These are phyloP conservation scores for Salminus brasiliensis DNA, from an alignment of 2,113 vertebrate genomes.

Conservation along the genomic window DNA sequence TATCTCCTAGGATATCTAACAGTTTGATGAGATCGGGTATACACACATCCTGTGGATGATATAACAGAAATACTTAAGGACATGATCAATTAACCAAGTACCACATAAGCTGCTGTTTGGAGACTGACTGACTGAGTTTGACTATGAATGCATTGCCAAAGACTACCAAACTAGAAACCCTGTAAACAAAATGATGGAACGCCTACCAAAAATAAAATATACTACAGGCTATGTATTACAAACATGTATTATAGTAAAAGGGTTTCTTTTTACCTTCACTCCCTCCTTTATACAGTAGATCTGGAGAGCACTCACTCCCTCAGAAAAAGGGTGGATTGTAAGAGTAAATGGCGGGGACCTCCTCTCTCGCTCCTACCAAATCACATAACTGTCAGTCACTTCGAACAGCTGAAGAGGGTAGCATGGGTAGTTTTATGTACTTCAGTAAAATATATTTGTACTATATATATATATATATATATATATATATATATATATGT, in stretches of 20 bases:
- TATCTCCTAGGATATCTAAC: conserved; percentile 95
- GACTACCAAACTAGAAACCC: neutral
- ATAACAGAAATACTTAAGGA: neutral
- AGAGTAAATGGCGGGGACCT: conserved; percentile 95
- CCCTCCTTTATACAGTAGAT: conserved; percentile 99
- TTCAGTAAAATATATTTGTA: neutral
- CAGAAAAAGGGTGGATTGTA: conserved; percentile 95
- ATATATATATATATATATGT: too few relatives aligned
- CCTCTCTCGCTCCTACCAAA: conserved; percentile 90
- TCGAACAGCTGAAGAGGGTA: neutral
- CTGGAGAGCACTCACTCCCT: conserved; percentile 96
- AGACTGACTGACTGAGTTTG: too few relatives aligned
- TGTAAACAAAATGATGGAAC: too few relatives aligned
- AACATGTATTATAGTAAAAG: neutral
- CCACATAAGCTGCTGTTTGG: neutral
- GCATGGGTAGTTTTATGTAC: neutral
- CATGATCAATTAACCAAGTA: neutral
- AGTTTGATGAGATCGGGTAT: conserved; percentile 99
- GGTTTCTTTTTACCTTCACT: conserved; percentile 84
- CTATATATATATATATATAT: too few relatives aligned
- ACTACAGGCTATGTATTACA: neutral
- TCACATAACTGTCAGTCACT: neutral
- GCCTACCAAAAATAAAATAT: too few relatives aligned
- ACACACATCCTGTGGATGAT: conserved; percentile 86
- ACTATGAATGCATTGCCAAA: neutral